These are phyloP conservation scores for Oenanthe oenanthe DNA, from an alignment of 2,113 vertebrate genomes.

Conservation along the genomic window DNA sequence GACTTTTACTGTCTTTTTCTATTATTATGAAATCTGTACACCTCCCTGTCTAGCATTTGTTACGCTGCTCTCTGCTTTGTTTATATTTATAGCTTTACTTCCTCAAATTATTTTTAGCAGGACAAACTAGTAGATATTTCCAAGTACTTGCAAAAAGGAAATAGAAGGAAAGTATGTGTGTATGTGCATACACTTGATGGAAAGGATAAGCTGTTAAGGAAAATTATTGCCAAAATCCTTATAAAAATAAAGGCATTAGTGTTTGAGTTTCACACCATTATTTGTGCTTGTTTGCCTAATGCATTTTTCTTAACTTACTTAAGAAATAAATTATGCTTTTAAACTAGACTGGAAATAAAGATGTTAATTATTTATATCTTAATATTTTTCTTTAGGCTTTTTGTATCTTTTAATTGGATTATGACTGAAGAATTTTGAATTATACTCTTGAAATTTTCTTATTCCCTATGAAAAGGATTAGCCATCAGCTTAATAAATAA, in stretches of 20 bases:
- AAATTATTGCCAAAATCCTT: background rate
- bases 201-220: background rate
- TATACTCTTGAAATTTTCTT: background rate
- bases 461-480: background rate
- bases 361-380: background rate
- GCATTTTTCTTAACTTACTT: background rate
- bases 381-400: background rate
- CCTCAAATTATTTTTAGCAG: background rate
- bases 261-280: background rate
- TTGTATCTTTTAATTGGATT: conserved; percentile 21
- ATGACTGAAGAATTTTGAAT: background rate
- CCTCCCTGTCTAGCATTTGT: background rate
- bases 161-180: background rate
- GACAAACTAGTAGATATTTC: background rate
- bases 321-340: background rate
- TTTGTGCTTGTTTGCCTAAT: background rate
- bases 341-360: background rate
- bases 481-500: background rate
- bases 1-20: background rate
- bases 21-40: background rate
- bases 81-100: background rate
- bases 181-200: background rate
- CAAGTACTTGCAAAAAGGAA: background rate
- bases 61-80: background rate
- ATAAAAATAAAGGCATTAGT: background rate